A percentile compares a stretch with the other conserved stretches of the same genome.
These are phyloP conservation scores for Eledona agricola DNA, from an alignment of 2,888 invertebrate genomes.

Conservation along the genomic window DNA sequence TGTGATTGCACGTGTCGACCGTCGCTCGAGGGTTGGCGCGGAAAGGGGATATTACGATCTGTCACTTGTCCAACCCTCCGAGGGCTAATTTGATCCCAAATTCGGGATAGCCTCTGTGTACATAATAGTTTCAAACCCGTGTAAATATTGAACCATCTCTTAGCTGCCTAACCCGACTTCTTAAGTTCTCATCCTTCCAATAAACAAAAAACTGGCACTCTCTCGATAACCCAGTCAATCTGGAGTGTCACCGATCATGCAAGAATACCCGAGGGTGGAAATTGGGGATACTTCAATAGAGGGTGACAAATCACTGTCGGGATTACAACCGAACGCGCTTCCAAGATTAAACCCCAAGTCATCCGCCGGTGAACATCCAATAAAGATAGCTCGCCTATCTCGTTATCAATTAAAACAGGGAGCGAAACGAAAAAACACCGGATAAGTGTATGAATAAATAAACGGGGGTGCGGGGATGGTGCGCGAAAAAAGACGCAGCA, in stretches of 20 bases:
- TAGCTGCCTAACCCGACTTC: too few species aligned
- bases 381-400: too few species aligned
- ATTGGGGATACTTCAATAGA: slow-evolving; percentile 50
- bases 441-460: slow-evolving; percentile 25
- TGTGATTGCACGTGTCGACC: slow-evolving; percentile 56
- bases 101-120: slow-evolving; percentile 44
- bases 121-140: slow-evolving; percentile 41
- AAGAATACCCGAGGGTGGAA: slow-evolving; percentile 45
- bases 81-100: slow-evolving; percentile 54
- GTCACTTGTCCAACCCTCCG: slow-evolving; percentile 51
- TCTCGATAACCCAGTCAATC: slow-evolving; percentile 36
- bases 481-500: slow-evolving; percentile 37
- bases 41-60: slow-evolving; percentile 53
- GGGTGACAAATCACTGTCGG: slow-evolving; percentile 54
- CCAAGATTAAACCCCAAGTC: slow-evolving; percentile 52
- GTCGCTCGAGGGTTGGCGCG: slow-evolving; percentile 46
- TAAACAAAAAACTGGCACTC: too few species aligned
- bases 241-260: slow-evolving; percentile 44
- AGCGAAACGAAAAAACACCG: too few species aligned
- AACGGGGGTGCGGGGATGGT: slow-evolving; percentile 37
- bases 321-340: slow-evolving; percentile 51
- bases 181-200: neutral
- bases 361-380: slow-evolving; percentile 47
- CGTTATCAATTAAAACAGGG: too few species aligned
- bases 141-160: slow-evolving; percentile 38